phyloP scores from a whole-genome alignment of 2,888 invertebrate species.

The Sesia apiformis region DNA sequence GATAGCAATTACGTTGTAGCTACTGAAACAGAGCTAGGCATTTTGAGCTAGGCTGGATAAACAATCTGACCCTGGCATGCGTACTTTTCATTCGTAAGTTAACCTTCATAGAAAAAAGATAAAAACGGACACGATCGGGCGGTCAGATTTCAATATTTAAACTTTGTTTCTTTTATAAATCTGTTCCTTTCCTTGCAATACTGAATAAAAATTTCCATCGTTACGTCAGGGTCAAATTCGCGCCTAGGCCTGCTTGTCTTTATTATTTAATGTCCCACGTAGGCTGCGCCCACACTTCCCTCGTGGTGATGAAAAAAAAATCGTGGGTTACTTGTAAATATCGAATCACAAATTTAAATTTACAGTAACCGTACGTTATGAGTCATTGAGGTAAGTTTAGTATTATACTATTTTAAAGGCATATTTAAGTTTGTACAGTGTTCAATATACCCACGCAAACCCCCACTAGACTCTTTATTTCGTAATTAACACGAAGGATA shows the following conservation, averaged over 20 bases:
- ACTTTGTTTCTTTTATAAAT: neutral
- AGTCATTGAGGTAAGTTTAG: neutral
- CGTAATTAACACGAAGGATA: conserved; percentile 46
- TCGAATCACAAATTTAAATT: conserved; percentile 13
- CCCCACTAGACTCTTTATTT: conserved; percentile 43
- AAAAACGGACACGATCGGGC: no score
- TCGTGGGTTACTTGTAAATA: conserved; percentile 50
- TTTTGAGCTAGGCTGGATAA: no score
- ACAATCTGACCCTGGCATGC: no score
- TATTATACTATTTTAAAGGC: neutral
- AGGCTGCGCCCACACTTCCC: conserved; percentile 53
- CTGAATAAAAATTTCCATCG: neutral
- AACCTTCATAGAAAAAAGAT: no score
- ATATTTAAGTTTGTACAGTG: neutral
- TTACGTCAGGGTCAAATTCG: neutral
- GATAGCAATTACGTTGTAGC: no score
- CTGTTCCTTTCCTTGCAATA: neutral
- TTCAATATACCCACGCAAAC: conserved; percentile 44
- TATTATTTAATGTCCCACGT: conserved; percentile 36
- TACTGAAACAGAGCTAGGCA: no score
- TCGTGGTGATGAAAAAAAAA: conserved; percentile 35
- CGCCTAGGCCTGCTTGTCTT: conserved; percentile 14
- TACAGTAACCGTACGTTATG: neutral
- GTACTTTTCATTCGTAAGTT: no score
- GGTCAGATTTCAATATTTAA: neutral